A percentile compares a stretch with the other conserved stretches of the same genome.
These are phyloP conservation scores for Notarius quadriscutis DNA, from an alignment of 2,113 vertebrate genomes.

Conservation along the genomic window DNA sequence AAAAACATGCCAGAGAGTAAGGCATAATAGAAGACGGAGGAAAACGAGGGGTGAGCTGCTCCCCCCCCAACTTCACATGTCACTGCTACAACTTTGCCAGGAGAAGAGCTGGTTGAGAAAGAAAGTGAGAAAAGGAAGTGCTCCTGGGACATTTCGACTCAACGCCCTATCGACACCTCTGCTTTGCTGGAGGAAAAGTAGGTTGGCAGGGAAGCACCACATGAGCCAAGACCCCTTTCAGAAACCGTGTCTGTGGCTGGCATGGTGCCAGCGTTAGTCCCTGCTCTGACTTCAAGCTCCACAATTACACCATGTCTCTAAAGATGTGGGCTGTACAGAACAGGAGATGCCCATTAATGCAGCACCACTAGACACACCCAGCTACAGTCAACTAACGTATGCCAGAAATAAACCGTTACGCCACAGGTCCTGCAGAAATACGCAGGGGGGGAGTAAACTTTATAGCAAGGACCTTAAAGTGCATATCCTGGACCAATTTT, in stretches of 20 bases:
- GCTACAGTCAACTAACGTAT: slow-evolving; percentile 55
- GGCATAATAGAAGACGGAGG: background rate
- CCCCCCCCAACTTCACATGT: background rate
- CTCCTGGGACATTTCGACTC: background rate
- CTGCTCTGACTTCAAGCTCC: slow-evolving; percentile 51
- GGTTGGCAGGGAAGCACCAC: background rate
- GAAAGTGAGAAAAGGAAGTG: slow-evolving; percentile 10
- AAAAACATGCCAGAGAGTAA: background rate
- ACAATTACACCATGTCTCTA: slow-evolving; percentile 60
- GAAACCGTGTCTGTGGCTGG: slow-evolving; percentile 35
- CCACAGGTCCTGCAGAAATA: background rate
- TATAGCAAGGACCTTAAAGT: no score
- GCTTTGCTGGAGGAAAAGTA: slow-evolving; percentile 20
- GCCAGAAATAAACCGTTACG: slow-evolving; percentile 49
- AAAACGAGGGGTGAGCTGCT: background rate
- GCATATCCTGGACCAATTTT: no score
- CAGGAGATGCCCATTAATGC: slow-evolving; percentile 54
- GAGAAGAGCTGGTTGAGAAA: slow-evolving; percentile 21
- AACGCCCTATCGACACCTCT: background rate
- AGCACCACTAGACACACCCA: slow-evolving; percentile 53
- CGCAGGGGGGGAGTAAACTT: background rate
- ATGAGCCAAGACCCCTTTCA: slow-evolving; percentile 18
- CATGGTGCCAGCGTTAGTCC: slow-evolving; percentile 47
- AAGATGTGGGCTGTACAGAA: slow-evolving; percentile 35
- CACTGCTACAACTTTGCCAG: slow-evolving; percentile 5